A percentile compares a stretch with the other conserved stretches of the same genome.
phyloP scores from a whole-genome alignment of 2,113 vertebrate species.

The Pelodiscus sinensis region DNA sequence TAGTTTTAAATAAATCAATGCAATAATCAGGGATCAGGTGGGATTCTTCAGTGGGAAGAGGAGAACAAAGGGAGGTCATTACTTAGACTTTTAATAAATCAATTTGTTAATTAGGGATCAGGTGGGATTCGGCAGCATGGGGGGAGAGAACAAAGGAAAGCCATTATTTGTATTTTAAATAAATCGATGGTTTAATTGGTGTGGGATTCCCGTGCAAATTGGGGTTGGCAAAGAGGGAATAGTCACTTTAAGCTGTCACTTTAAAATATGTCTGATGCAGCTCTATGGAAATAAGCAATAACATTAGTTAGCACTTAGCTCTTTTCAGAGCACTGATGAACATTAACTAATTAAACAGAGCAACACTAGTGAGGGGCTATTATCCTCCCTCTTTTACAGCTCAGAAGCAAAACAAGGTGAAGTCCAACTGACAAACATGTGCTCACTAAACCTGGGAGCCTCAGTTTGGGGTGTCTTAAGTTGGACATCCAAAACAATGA shows the following conservation, averaged over 20 bases:
- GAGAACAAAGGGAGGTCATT: slow-evolving; percentile 49
- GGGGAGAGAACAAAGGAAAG: slow-evolving; percentile 45
- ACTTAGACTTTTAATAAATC: slow-evolving; percentile 55
- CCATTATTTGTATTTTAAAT: slow-evolving; percentile 38
- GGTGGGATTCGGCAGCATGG: slow-evolving; percentile 49
- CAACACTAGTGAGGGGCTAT: background rate
- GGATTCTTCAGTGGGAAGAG: slow-evolving; percentile 23
- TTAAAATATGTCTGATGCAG: background rate
- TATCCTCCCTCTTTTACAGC: background rate
- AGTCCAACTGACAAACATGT: background rate
- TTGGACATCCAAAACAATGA: background rate
- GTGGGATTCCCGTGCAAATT: background rate
- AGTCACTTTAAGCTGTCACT: background rate
- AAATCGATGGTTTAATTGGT: slow-evolving; percentile 18
- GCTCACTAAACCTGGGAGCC: background rate
- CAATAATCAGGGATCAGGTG: slow-evolving; percentile 51
- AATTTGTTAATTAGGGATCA: slow-evolving; percentile 64
- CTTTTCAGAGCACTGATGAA: background rate
- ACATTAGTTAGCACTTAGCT: background rate
- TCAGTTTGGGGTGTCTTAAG: background rate
- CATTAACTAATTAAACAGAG: background rate
- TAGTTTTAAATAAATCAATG: slow-evolving; percentile 51
- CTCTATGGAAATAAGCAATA: background rate
- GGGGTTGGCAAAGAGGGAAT: background rate
- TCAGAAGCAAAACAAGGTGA: background rate